phyloP scores from a whole-genome alignment of 2,797 vertebrate species.

The Yasuhikotakia modesta region DNA sequence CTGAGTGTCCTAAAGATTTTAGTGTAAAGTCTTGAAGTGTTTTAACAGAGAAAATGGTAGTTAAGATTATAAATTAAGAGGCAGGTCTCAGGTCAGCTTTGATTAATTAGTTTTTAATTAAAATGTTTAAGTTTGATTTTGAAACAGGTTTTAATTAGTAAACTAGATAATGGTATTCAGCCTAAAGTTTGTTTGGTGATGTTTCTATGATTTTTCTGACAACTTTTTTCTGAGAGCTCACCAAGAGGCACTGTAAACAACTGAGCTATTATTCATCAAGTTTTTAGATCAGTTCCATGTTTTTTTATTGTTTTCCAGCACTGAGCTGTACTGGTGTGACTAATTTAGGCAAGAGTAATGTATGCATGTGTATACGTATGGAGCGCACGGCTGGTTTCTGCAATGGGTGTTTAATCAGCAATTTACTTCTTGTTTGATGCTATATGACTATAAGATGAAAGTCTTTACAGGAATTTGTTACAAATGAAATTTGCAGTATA shows the following conservation, averaged over 20 bases:
- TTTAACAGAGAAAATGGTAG: background rate
- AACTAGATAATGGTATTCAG: background rate
- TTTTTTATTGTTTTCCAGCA: background rate
- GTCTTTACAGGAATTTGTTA: constrained; percentile 14
- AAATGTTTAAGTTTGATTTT: constrained; percentile 1
- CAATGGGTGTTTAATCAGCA: constrained; percentile 37
- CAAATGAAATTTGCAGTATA: background rate
- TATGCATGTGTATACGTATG: constrained; percentile 41
- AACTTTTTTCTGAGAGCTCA: background rate
- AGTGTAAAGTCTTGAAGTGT: background rate
- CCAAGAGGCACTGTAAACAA: background rate
- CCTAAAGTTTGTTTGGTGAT: background rate
- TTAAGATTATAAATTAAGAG: background rate
- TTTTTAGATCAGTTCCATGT: background rate
- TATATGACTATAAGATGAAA: constrained; percentile 17
- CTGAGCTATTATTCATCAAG: background rate
- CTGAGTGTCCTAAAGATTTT: background rate
- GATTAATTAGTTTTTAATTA: background rate
- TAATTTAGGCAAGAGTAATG: constrained; percentile 39
- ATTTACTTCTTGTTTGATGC: constrained; percentile 53
- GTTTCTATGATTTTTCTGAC: background rate
- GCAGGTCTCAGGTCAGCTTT: background rate
- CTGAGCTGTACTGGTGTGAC: constrained; percentile 28
- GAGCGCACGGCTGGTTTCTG: constrained; percentile 38
- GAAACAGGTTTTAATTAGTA: background rate